Conservation (phyloP, 2,797 vertebrate genomes). For the Antennarius maculatus region DNA sequence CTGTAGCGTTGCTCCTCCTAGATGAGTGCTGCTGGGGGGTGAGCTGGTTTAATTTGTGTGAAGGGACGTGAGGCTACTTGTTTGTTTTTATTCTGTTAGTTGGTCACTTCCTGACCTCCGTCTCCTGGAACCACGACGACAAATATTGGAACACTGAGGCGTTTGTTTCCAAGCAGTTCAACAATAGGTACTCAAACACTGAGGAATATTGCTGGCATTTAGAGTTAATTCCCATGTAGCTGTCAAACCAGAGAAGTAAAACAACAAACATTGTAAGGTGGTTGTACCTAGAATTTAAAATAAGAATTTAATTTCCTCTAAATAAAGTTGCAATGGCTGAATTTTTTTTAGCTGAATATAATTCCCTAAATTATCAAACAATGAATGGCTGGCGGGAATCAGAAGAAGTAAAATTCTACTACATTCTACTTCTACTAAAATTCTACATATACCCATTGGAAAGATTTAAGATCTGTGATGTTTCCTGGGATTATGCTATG, state of each 20-base stretch:
- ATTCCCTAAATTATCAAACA: neutral
- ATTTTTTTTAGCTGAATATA: neutral
- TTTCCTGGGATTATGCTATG: slow-evolving; percentile 1
- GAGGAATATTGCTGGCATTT: slow-evolving; percentile 57
- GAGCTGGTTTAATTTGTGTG: slow-evolving; percentile 62
- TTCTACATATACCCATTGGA: neutral
- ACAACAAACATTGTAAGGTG: neutral
- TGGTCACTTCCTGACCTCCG: slow-evolving; percentile 32
- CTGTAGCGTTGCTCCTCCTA: slow-evolving; percentile 23
- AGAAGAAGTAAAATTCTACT: neutral
- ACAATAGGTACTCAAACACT: slow-evolving; percentile 18
- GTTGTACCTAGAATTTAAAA: slow-evolving; percentile 9
- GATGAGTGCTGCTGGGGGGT: slow-evolving; percentile 33
- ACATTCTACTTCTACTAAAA: too few species aligned
- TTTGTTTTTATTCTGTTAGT: slow-evolving; percentile 34
- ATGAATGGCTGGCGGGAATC: slow-evolving; percentile 4
- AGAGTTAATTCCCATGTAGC: slow-evolving; percentile 20
- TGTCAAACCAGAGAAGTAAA: slow-evolving; percentile 6
- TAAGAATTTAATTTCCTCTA: neutral
- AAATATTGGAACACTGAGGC: slow-evolving; percentile 56
- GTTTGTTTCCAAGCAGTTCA: slow-evolving; percentile 29
- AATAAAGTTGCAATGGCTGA: neutral
- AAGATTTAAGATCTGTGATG: neutral
- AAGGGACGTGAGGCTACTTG: slow-evolving; percentile 34
- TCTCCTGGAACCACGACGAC: slow-evolving; percentile 41